These are phyloP conservation scores for Lagodon rhomboides DNA, from an alignment of 2,797 vertebrate species.

Conservation along the genomic window DNA sequence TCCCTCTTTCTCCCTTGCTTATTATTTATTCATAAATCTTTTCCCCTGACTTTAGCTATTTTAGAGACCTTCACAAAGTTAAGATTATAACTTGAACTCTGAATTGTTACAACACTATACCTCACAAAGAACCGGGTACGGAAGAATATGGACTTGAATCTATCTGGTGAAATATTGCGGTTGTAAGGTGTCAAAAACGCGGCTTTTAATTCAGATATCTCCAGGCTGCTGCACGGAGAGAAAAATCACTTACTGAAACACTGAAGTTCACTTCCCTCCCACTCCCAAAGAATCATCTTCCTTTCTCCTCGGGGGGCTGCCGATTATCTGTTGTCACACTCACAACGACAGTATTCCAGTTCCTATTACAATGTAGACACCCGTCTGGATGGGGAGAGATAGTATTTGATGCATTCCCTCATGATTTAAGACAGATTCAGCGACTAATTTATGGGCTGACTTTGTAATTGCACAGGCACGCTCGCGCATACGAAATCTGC, in stretches of 20 bases:
- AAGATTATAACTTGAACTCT: too few relatives aligned
- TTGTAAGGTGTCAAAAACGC: constrained; percentile 28
- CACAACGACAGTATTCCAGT: constrained; percentile 47
- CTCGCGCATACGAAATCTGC: constrained; percentile 61
- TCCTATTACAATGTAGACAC: constrained; percentile 52
- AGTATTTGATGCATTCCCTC: constrained; percentile 68
- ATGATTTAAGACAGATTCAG: constrained; percentile 76
- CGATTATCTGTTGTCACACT: constrained; percentile 65
- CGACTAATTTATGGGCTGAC: constrained; percentile 73
- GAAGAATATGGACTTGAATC: constrained; percentile 18
- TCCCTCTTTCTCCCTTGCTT: too few relatives aligned
- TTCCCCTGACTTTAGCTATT: too few relatives aligned
- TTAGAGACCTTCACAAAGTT: too few relatives aligned
- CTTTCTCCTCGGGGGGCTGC: constrained; percentile 50
- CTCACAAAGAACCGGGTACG: background rate
- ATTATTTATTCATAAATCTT: too few relatives aligned
- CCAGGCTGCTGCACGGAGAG: constrained; percentile 20
- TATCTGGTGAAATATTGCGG: constrained; percentile 8
- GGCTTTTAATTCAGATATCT: constrained; percentile 30
- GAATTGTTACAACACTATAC: too few relatives aligned
- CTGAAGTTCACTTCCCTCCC: constrained; percentile 39
- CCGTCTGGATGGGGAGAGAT: constrained; percentile 48
- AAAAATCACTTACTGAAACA: constrained; percentile 46
- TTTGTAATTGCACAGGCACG: constrained; percentile 73
- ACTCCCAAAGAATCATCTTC: constrained; percentile 45